Conservation (phyloP, 2,888 invertebrate species). For the Drosophila acutilabella region DNA sequence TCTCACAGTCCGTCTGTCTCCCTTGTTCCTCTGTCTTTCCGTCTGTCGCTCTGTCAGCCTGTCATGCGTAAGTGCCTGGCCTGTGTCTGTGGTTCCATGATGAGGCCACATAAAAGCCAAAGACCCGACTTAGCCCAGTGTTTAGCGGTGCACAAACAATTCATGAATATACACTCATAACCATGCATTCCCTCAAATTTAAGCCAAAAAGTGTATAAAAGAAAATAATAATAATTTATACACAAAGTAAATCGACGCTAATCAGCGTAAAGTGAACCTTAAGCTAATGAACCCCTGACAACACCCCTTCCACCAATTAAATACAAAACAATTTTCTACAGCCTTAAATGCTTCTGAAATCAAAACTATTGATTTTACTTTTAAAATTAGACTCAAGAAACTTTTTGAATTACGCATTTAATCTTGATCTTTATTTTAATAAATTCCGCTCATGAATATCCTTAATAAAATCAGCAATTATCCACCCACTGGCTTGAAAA, state of each 20-base stretch:
- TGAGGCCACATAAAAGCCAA: conserved; percentile 54
- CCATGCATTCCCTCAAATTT: conserved; percentile 5
- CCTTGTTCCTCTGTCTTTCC: no score
- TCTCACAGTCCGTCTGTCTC: not conserved
- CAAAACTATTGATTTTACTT: no score
- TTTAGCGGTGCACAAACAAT: conserved; percentile 22
- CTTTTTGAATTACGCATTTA: no score
- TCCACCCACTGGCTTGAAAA: no score
- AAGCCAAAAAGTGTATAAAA: not conserved
- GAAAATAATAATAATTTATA: not conserved
- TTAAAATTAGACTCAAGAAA: no score
- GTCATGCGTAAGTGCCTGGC: conserved; percentile 34
- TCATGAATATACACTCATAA: conserved; percentile 44
- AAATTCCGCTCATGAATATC: no score
- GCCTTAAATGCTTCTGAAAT: not conserved
- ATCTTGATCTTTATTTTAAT: no score
- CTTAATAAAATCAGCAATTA: no score
- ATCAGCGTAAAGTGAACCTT: not conserved
- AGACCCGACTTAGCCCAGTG: conserved; percentile 30
- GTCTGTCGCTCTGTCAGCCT: conserved; percentile 19
- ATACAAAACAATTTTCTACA: not conserved
- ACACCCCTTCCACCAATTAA: not conserved
- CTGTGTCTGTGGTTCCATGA: conserved; percentile 41
- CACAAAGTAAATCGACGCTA: conserved; percentile 1
- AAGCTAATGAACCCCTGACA: not conserved